Percentiles rank a stretch among this genome's conserved stretches.
These are phyloP conservation scores for Ianthella basta DNA, from an alignment of 37 sponge, comb jelly and placozoan species.

Conservation along the genomic window DNA sequence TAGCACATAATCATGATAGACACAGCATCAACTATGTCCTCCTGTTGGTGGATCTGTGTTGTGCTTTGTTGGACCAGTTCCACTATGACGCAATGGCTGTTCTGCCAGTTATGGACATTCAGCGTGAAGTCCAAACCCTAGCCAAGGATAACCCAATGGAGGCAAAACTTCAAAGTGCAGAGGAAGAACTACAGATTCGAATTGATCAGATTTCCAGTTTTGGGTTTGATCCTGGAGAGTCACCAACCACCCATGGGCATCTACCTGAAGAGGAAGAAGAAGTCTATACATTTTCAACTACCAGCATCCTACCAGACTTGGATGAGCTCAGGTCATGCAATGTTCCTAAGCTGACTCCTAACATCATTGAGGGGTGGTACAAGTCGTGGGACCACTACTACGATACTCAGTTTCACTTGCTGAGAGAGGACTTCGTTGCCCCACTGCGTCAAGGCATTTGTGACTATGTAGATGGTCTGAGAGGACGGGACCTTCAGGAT, in stretches of 20 bases:
- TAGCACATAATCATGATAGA: too few species aligned
- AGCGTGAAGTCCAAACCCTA: background rate
- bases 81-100: background rate
- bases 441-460: constrained; percentile 80
- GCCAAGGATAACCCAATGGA: background rate
- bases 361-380: constrained; percentile 62
- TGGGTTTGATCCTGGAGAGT: too few species aligned
- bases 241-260: background rate
- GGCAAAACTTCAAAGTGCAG: background rate
- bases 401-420: constrained; percentile 83
- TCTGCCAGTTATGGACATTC: constrained; percentile 1
- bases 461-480: constrained; percentile 38
- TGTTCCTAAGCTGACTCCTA: constrained; percentile 53
- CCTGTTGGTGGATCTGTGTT: constrained; percentile 6
- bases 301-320: constrained; percentile 55
- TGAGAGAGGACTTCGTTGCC: constrained; percentile 90
- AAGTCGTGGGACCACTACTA: constrained; percentile 78
- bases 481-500: constrained; percentile 48
- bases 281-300: constrained; percentile 42
- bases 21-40: background rate
- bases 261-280: constrained; percentile 29
- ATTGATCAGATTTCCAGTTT: background rate
- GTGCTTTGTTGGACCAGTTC: background rate
- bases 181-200: background rate
- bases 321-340: constrained; percentile 41